A percentile compares a stretch with the other conserved stretches of the same genome.
Evolutionary conservation across 2,113 vertebrate species (phyloP).

Genomic region (Chlorodrepanis virens): DNA sequence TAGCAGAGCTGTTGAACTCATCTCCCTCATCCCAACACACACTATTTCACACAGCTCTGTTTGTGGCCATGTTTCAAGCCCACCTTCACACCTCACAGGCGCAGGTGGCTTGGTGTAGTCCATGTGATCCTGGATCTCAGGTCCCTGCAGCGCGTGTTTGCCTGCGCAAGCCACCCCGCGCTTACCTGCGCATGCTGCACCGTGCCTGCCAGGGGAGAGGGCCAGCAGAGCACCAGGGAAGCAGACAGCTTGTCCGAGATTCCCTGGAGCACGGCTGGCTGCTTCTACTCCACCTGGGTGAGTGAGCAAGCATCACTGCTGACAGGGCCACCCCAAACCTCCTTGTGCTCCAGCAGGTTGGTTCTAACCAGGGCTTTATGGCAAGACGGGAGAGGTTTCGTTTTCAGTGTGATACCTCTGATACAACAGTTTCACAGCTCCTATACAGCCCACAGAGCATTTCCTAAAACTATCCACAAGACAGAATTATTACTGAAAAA

Average conservation of each 20-base stretch:
- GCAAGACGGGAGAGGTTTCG: rapidly evolving
- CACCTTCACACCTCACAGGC: background rate
- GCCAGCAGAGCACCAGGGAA: background rate
- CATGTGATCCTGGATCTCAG: rapidly evolving
- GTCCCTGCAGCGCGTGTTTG: rapidly evolving
- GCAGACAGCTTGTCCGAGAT: rapidly evolving
- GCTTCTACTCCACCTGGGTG: background rate
- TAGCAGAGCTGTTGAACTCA: background rate
- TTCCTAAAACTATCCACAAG: background rate
- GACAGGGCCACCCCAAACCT: background rate
- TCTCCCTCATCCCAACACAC: rapidly evolving
- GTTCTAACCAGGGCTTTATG: background rate
- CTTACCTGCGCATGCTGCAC: rapidly evolving
- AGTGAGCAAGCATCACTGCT: rapidly evolving
- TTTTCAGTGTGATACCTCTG: background rate
- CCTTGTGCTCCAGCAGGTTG: background rate
- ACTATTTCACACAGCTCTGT: background rate
- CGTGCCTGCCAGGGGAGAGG: rapidly evolving
- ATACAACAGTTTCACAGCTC: background rate
- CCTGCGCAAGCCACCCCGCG: background rate
- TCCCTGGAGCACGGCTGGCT: rapidly evolving
- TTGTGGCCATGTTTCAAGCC: background rate
- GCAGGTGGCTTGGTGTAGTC: rapidly evolving
- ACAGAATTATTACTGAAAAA: background rate
- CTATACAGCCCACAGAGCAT: background rate